These are phyloP conservation scores for Odontothrips loti DNA, from an alignment of 2,888 invertebrate species.

Conservation along the genomic window DNA sequence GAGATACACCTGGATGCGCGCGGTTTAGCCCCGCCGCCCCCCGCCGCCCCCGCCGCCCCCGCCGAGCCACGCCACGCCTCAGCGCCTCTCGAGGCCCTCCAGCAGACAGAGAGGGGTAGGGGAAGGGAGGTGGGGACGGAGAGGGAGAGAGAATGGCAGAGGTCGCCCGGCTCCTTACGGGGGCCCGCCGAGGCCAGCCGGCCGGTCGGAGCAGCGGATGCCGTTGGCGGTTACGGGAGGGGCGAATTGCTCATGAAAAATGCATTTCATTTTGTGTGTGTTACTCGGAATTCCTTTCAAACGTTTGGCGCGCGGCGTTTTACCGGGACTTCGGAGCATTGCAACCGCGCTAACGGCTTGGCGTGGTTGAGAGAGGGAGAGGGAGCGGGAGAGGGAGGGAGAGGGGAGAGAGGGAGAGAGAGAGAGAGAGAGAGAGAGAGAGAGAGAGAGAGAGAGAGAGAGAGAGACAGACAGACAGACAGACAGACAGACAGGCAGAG, in stretches of 20 bases:
- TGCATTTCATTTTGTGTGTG: constrained; percentile 26
- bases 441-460: not conserved
- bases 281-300: constrained; percentile 18
- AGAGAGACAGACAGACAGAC: too few relatives aligned
- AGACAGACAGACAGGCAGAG: too few relatives aligned
- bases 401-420: not conserved
- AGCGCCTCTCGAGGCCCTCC: too few relatives aligned
- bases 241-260: constrained; percentile 26
- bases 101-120: too few relatives aligned
- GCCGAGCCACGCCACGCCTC: not conserved
- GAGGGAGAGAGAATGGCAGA: too few relatives aligned
- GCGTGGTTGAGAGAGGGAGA: not conserved
- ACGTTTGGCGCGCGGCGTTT: constrained; percentile 4
- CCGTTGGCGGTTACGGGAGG: not conserved
- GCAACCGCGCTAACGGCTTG: not conserved
- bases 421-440: not conserved
- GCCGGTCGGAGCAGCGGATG: not conserved
- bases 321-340: not conserved
- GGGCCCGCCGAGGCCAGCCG: not conserved
- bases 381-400: not conserved
- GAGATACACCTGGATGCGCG: constrained; percentile 1
- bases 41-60: not conserved
- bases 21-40: not conserved
- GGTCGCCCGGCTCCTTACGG: not conserved
- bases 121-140: too few relatives aligned